Percentiles rank a stretch among this genome's conserved stretches.
phyloP scores from a whole-genome alignment of 2,888 invertebrate species.

The Microctonus hyperodae region DNA sequence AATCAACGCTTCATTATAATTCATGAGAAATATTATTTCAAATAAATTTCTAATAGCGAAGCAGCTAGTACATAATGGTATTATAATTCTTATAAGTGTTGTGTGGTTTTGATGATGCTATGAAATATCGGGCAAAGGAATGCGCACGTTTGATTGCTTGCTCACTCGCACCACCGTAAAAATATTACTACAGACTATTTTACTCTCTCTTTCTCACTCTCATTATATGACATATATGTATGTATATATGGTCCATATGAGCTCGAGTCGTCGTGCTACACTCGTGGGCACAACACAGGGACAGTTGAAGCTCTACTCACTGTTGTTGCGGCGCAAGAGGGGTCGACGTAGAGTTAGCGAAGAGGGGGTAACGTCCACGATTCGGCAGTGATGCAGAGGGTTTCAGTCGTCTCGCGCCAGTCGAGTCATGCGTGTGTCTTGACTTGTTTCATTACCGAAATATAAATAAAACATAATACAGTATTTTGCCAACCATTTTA shows the following conservation, averaged over 20 bases:
- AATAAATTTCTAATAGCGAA: no score
- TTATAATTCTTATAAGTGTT: conserved; percentile 1
- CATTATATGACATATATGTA: not conserved
- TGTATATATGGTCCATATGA: not conserved
- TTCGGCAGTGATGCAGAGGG: conserved; percentile 41
- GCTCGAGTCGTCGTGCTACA: not conserved
- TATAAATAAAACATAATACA: not conserved
- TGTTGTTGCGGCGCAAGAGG: not conserved
- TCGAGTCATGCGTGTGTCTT: conserved; percentile 52
- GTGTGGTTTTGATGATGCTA: conserved; percentile 34
- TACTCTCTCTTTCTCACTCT: not conserved
- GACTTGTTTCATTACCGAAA: not conserved
- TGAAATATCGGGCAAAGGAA: conserved; percentile 30
- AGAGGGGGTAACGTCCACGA: conserved; percentile 23
- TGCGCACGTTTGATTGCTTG: not conserved
- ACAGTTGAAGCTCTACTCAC: not conserved
- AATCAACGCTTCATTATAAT: no score
- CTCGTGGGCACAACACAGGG: conserved; percentile 6
- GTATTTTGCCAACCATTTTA: not conserved
- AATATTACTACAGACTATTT: not conserved
- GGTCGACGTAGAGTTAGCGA: not conserved
- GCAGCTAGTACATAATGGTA: conserved; percentile 9
- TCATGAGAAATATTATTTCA: no score
- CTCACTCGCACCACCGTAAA: not conserved
- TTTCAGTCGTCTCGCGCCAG: conserved; percentile 62